Conservation (phyloP, 2,888 invertebrate species). For the Polydrusus pterygomalis region DNA sequence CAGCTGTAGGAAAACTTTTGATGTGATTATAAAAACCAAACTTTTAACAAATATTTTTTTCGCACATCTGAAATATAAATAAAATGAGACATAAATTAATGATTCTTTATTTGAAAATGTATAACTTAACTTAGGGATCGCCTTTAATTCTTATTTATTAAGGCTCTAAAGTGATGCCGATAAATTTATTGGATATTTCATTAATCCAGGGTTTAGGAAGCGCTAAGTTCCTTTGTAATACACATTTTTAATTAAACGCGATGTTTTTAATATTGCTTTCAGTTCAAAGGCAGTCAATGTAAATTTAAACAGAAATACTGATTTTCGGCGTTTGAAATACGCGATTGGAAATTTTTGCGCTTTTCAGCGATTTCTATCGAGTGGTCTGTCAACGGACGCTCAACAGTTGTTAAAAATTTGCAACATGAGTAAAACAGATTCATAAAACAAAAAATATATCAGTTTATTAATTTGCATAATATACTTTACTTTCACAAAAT, state of each 20-base stretch:
- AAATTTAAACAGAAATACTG: neutral
- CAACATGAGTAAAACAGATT: too few species aligned
- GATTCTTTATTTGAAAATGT: neutral
- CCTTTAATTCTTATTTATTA: neutral
- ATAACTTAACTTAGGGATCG: neutral
- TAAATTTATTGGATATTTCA: conserved; percentile 8
- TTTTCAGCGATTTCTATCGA: neutral
- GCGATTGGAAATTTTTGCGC: neutral
- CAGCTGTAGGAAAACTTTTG: too few species aligned
- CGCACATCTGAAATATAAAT: too few species aligned
- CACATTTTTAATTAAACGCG: neutral
- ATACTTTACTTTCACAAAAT: too few species aligned
- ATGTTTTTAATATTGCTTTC: neutral
- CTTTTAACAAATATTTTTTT: too few species aligned
- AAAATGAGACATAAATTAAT: too few species aligned
- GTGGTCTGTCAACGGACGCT: too few species aligned
- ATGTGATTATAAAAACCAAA: too few species aligned
- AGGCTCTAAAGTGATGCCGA: neutral
- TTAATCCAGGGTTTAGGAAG: neutral
- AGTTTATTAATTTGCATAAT: too few species aligned
- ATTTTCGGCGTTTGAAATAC: neutral
- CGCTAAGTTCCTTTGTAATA: neutral
- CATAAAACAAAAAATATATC: too few species aligned
- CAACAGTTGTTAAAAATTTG: too few species aligned
- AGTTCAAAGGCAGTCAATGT: neutral